Conservation (phyloP, 2,888 invertebrate species). For the Lasioglossum malachurum region DNA sequence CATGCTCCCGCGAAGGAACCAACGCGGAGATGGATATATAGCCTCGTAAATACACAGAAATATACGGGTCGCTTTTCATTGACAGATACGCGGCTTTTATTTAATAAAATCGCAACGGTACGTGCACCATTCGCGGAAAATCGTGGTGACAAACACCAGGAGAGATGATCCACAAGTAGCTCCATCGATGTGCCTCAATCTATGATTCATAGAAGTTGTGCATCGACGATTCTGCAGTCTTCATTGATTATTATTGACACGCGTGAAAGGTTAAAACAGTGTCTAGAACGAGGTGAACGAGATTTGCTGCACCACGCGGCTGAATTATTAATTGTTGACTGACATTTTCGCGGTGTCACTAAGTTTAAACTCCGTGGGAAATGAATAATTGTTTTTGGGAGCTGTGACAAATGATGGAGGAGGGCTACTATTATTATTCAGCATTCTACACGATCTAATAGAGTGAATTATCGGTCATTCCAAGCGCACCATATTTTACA, state of each 20-base stretch:
- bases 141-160: neutral
- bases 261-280: neutral
- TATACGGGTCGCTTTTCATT: slow-evolving; percentile 40
- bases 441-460: neutral
- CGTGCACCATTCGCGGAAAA: neutral
- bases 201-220: neutral
- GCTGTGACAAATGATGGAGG: neutral
- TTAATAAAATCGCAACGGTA: neutral
- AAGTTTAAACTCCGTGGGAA: neutral
- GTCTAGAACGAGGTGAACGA: neutral
- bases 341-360: neutral
- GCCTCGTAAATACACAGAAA: slow-evolving; percentile 47
- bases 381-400: neutral
- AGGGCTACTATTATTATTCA: neutral
- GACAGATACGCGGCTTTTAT: slow-evolving; percentile 43
- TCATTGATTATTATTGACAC: neutral
- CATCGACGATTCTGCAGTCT: neutral
- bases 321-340: neutral
- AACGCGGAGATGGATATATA: slow-evolving; percentile 46
- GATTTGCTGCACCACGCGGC: neutral
- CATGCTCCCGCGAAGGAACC: slow-evolving; percentile 28
- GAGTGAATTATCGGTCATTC: neutral
- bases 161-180: neutral
- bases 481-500: neutral
- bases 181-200: neutral